phyloP scores from a whole-genome alignment of 35 echinoderm and acorn worm genomes.

The Ptychodera flava region DNA sequence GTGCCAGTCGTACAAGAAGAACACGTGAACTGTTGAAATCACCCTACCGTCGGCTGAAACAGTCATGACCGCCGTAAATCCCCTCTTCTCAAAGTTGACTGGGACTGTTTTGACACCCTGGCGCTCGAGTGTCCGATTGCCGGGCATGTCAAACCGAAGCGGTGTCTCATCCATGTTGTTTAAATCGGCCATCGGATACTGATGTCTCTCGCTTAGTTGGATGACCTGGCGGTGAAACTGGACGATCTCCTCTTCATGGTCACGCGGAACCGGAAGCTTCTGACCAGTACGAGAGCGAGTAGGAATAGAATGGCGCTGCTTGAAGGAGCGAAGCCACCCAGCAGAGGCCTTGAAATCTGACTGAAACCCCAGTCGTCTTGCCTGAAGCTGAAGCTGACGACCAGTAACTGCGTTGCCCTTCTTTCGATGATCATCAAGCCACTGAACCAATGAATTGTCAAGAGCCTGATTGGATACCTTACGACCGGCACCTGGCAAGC shows the following conservation, averaged over 20 bases:
- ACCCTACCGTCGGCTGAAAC: not conserved
- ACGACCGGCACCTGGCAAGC: not conserved
- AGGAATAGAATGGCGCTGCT: not conserved
- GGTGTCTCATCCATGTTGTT: not conserved
- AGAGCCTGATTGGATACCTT: not conserved
- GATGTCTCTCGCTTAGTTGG: not conserved
- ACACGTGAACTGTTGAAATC: too few species aligned
- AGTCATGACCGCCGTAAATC: not conserved
- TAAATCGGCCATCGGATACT: not conserved
- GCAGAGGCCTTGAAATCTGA: not conserved
- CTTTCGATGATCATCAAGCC: not conserved
- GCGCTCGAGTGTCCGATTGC: not conserved
- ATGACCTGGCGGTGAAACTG: not conserved
- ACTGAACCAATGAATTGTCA: not conserved
- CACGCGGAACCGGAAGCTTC: not conserved
- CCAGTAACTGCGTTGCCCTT: not conserved
- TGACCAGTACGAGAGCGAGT: not conserved
- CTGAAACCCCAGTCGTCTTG: not conserved
- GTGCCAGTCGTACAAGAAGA: too few species aligned
- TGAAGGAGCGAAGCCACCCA: not conserved
- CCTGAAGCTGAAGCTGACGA: not conserved
- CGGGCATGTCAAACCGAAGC: not conserved
- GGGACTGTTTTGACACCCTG: not conserved
- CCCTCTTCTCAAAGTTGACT: not conserved
- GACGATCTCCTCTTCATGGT: not conserved